Base-by-base conservation (phyloP, 1,140 invertebrate species). In the Neuroterus valhalla region DNA sequence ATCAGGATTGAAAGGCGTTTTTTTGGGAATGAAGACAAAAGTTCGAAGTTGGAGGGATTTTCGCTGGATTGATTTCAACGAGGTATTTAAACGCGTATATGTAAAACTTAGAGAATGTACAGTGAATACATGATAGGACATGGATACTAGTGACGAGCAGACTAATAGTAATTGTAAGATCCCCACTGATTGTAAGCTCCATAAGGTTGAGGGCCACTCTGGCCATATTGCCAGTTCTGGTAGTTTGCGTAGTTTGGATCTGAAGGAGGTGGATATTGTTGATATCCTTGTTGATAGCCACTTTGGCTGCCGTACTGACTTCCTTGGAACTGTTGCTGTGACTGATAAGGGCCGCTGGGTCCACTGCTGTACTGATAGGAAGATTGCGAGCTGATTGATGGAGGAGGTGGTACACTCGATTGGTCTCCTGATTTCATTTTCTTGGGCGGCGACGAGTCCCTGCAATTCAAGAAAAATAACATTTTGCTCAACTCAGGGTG, bases 141-240 rank as follows among this genome's bases (percentile, higher is more conserved):
- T 71, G 48, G 31, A 50, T 42, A 62, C 21, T 52, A 23, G 74
- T 19, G 23, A 48, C 26, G 19, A 66, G 6, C 38, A 26, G 42
- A 31, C 85, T 89, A 91, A 73, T 91, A 91, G 48, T 91, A 91
- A 75, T 91, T 91, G 71, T 91, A 91, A 15, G 89, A 90, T 66
- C 93, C 92, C 93, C 93, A 94, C 71, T 94, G 93, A 80, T 93
- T 93, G 76, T 94, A 94, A 23, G 92, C 90, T n/a, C 92, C 90
- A 68, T 93, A 93, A 14, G 89, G 85, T 52, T 90, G 89, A 3
- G 89, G 88, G 50, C 91, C 90, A 43, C 92, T 89, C 78, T 94
- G 93, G 3, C 92, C 91, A 71, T 94, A 93, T 69, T 92, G 91
- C 93, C 93, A 94, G 79, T 93, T 93, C 81, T 93, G 93, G 75